Conservation (phyloP, 1,140 invertebrate species). For the Palaemon carinicauda region DNA sequence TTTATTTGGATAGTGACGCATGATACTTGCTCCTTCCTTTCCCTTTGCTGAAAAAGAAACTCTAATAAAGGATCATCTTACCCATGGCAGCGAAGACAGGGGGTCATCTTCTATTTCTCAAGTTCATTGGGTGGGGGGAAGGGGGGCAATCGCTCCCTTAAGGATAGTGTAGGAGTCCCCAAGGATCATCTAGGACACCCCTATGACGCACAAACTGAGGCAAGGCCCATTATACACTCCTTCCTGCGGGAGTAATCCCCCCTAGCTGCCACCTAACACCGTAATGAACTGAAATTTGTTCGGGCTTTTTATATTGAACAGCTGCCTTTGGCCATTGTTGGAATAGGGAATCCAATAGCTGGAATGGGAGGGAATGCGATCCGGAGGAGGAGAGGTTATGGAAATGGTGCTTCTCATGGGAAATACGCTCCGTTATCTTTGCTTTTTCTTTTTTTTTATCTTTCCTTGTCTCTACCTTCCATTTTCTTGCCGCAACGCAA, state of each 20-base stretch:
- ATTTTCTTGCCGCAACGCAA: background rate
- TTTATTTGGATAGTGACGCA: too few relatives aligned
- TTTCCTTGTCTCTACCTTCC: background rate
- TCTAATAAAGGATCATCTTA: background rate
- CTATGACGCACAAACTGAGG: background rate
- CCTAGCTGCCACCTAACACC: slow-evolving; percentile 15
- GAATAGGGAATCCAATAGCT: background rate
- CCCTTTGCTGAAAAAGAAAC: too few relatives aligned
- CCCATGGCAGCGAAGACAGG: slow-evolving; percentile 9
- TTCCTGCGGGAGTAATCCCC: background rate
- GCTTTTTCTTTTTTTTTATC: too few relatives aligned
- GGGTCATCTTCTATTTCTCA: slow-evolving; percentile 31
- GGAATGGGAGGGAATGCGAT: background rate
- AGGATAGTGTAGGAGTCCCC: background rate
- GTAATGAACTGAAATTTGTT: slow-evolving; percentile 39
- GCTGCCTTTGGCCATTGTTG: background rate
- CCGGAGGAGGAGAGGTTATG: background rate
- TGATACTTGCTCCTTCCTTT: too few relatives aligned
- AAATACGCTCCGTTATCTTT: too few relatives aligned
- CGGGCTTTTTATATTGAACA: slow-evolving; percentile 17
- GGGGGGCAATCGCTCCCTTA: slow-evolving; percentile 10
- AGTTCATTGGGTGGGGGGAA: background rate
- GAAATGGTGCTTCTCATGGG: background rate
- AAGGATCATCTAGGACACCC: background rate
- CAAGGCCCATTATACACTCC: background rate